Evolutionary conservation across 92 coral and sea anemone species (phyloP), one percentile per base, ranked within the genome.

Genomic region (Paragorgia papillata): DNA sequence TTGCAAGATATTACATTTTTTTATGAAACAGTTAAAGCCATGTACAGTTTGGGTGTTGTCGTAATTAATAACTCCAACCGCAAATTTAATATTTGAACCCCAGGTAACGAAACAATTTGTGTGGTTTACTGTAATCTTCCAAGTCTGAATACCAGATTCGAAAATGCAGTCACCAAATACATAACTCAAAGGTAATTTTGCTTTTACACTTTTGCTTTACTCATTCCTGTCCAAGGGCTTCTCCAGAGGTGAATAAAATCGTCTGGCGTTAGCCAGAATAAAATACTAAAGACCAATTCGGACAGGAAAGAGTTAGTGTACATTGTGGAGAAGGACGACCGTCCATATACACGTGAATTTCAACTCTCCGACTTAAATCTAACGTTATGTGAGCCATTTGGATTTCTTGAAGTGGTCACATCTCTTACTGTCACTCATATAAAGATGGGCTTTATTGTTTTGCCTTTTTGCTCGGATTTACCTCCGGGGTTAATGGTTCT

Each of bases 341-440:
- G 34, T 80, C 73, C 18, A 85, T 66, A 24, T 65, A 5, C 49
- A 59, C 76, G 22, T 31, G 53, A 80, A 57, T 30, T 43, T 30
- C 33, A 80, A 58, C 26, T 35, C 37, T 24, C 87, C 87, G 24
- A 30, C 58, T 0, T 49, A 51, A 62, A 67, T n/a, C 49, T 54
- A 24, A 81, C 80, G 22, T 22, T 46, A 55, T 75, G 55, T 26
- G 76, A 55, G 2, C 66, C 50, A 33, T 75, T 79, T 57, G 10
- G 8, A 58, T 74, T 69, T 28, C 2, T 69, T 26, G 76, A 74
- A 33, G 32, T 17, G 5, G 30, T 9, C 27, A 55, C 34, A 39
- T 51, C 54, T 13, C 46, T 25, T 57, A 46, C 24, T 9, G 79
- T 40, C 31, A 63, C 63, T 24, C 40, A 83, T 51, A 39, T 40